Conservation (phyloP, 2,888 invertebrate species). For the Ellobium chinense region DNA sequence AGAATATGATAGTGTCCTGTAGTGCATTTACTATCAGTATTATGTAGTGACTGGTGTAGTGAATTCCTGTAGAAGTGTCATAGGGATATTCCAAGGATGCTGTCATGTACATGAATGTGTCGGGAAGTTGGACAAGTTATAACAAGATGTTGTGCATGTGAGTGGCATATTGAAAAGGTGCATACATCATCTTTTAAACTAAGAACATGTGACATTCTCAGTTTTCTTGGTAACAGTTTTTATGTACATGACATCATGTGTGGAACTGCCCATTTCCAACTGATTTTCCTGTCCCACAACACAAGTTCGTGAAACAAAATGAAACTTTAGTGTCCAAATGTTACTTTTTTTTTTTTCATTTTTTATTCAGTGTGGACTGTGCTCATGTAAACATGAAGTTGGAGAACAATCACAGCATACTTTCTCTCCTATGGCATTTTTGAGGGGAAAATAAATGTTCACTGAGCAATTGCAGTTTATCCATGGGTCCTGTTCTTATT, state of each 20-base stretch:
- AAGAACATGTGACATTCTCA: no score
- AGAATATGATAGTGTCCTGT: not conserved
- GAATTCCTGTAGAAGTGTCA: not conserved
- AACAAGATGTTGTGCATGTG: not conserved
- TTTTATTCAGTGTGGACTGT: not conserved
- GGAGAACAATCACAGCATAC: not conserved
- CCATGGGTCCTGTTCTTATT: no score
- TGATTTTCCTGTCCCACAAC: not conserved
- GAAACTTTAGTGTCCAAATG: not conserved
- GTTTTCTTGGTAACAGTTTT: no score
- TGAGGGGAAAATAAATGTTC: slow-evolving; percentile 41
- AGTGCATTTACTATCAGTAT: slow-evolving; percentile 19
- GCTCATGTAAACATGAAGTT: slow-evolving; percentile 1
- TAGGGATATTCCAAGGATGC: no score
- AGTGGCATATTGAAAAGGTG: no score
- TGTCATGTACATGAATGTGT: no score
- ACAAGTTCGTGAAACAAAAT: not conserved
- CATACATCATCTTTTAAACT: no score
- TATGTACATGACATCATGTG: no score
- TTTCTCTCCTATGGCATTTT: not conserved
- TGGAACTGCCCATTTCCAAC: not conserved
- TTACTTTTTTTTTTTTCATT: not conserved
- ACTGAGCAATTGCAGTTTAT: slow-evolving; percentile 12
- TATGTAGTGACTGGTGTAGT: not conserved
- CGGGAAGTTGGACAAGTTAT: no score